Conservation (phyloP, 1,140 invertebrate species). For the Cydia splendana region DNA sequence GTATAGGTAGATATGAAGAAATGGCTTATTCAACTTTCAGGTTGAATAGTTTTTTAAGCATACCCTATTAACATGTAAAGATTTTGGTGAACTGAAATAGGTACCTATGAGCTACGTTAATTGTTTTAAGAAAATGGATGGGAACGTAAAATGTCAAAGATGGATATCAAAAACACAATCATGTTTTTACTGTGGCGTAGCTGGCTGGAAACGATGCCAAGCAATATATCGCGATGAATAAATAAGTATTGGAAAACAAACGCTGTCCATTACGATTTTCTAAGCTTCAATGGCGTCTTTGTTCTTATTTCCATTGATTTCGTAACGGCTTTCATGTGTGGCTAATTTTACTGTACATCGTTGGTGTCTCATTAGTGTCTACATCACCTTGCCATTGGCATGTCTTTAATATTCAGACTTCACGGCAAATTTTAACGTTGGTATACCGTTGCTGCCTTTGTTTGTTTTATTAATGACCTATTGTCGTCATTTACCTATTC, state of each 20-base stretch:
- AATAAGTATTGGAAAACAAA: constrained; percentile 5
- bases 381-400: constrained; percentile 57
- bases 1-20: not conserved
- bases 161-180: too few relatives aligned
- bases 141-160: too few relatives aligned
- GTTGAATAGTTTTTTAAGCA: too few relatives aligned
- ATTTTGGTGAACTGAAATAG: too few relatives aligned
- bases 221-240: not conserved
- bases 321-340: constrained; percentile 43
- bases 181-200: too few relatives aligned
- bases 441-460: constrained; percentile 26
- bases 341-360: constrained; percentile 56
- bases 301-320: constrained; percentile 43
- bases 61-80: too few relatives aligned
- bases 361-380: constrained; percentile 61
- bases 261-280: constrained; percentile 13
- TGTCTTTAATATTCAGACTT: constrained; percentile 43
- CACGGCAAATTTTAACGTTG: not conserved
- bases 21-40: too few relatives aligned
- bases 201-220: not conserved
- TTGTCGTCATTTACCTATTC: constrained; percentile 37
- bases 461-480: constrained; percentile 40
- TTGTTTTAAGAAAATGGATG: too few relatives aligned
- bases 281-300: constrained; percentile 23
- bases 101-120: too few relatives aligned